Percentiles rank a stretch among this genome's conserved stretches.
These are phyloP conservation scores for Brachycybe producta DNA, from an alignment of 2,888 invertebrate genomes.

Conservation along the genomic window DNA sequence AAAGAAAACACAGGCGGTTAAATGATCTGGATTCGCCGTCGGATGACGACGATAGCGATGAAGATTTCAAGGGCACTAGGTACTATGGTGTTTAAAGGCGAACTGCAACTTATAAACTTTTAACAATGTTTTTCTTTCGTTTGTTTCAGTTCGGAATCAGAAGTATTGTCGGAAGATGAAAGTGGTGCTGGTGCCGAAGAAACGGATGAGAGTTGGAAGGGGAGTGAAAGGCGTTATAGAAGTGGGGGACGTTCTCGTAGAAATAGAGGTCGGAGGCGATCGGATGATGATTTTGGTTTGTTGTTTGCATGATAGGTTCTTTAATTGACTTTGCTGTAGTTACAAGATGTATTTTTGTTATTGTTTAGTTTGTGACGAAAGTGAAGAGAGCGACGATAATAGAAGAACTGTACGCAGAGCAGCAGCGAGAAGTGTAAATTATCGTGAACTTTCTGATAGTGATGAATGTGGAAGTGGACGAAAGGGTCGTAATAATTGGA, in stretches of 20 bases:
- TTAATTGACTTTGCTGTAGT: conserved; percentile 9
- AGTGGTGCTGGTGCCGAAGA: conserved; percentile 32
- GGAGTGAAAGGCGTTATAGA: conserved; percentile 23
- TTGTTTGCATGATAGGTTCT: conserved; percentile 9
- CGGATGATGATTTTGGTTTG: conserved; percentile 43
- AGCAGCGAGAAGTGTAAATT: conserved; percentile 22
- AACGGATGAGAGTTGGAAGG: conserved; percentile 38
- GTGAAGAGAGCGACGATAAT: conserved; percentile 27
- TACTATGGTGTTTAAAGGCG: too few species aligned
- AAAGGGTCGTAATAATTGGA: conserved; percentile 28
- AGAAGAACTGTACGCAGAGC: conserved; percentile 29
- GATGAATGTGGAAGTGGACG: conserved; percentile 49
- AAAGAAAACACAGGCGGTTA: conserved; percentile 54
- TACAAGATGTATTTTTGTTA: neutral
- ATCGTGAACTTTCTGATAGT: conserved; percentile 43
- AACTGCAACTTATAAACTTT: neutral
- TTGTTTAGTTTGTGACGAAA: conserved; percentile 26
- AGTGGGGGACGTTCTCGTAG: conserved; percentile 20
- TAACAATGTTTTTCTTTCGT: conserved; percentile 8
- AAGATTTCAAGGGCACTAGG: conserved; percentile 79
- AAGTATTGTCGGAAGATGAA: conserved; percentile 13
- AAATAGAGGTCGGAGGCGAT: conserved; percentile 17
- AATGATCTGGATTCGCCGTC: conserved; percentile 66
- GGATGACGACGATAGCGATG: conserved; percentile 56
- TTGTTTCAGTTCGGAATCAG: conserved; percentile 9